Conservation (phyloP, 2,888 invertebrate species). For the Calephelis perditalis region DNA sequence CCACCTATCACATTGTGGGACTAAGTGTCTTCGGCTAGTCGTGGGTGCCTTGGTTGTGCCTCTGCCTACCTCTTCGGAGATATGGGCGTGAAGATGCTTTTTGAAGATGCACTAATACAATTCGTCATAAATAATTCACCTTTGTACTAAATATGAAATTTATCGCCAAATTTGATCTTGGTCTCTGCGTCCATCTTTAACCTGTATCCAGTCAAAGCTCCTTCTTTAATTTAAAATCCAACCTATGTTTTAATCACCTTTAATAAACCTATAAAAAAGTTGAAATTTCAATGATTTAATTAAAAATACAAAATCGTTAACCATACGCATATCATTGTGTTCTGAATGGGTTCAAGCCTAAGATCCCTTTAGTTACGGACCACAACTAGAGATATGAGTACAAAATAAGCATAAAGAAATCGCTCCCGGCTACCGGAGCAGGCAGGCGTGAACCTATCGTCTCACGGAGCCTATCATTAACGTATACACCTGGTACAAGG, state of each 20-base stretch:
- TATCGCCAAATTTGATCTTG: too few species aligned
- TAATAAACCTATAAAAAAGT: not conserved
- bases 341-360: constrained; percentile 1
- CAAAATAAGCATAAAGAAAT: constrained; percentile 22
- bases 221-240: too few species aligned
- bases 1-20: too few species aligned
- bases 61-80: too few species aligned
- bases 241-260: not conserved
- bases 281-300: not conserved
- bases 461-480: constrained; percentile 15
- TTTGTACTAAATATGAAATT: too few species aligned
- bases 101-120: too few species aligned
- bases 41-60: too few species aligned
- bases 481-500: constrained; percentile 40
- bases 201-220: too few species aligned
- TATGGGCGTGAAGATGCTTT: too few species aligned
- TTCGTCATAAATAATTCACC: too few species aligned
- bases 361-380: constrained; percentile 9
- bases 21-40: too few species aligned
- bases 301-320: not conserved
- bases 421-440: constrained; percentile 35
- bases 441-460: constrained; percentile 41
- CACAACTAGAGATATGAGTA: constrained; percentile 6
- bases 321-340: constrained; percentile 9
- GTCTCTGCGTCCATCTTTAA: too few species aligned